Percentiles rank a stretch among this genome's conserved stretches.
These are phyloP conservation scores for Nomada ferruginata DNA, from an alignment of 2,888 invertebrate genomes.

Conservation along the genomic window DNA sequence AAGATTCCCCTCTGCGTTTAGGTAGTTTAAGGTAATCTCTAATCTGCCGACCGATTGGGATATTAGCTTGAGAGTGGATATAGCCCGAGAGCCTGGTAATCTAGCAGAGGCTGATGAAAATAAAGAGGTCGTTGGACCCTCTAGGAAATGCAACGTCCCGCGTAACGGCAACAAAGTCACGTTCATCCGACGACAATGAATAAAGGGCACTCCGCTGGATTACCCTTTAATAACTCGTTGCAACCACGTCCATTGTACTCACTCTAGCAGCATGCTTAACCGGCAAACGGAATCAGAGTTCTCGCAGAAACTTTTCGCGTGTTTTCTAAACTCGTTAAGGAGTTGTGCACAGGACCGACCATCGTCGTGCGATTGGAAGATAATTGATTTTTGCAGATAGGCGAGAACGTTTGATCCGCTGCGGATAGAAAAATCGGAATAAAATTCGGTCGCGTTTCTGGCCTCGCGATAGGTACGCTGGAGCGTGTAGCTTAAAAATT, in stretches of 20 bases:
- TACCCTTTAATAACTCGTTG: conserved; percentile 59
- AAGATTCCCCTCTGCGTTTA: too few species aligned
- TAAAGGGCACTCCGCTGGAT: conserved; percentile 56
- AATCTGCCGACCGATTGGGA: conserved; percentile 49
- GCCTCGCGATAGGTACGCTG: too few species aligned
- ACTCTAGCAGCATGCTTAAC: neutral
- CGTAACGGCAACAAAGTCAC: conserved; percentile 55
- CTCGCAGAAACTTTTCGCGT: conserved; percentile 14
- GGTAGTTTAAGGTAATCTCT: conserved; percentile 21
- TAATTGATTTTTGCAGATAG: too few species aligned
- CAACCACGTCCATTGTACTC: conserved; percentile 37
- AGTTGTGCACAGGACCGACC: neutral
- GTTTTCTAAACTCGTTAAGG: conserved; percentile 4
- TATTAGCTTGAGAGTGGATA: conserved; percentile 55
- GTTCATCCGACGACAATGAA: conserved; percentile 55
- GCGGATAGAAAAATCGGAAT: too few species aligned
- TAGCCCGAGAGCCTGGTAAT: conserved; percentile 44
- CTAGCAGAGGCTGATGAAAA: conserved; percentile 58
- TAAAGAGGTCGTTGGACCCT: conserved; percentile 57
- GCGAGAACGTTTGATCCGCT: too few species aligned
- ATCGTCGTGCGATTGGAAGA: too few species aligned
- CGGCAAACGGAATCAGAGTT: conserved; percentile 21
- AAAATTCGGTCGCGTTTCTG: too few species aligned
- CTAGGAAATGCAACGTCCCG: conserved; percentile 56
- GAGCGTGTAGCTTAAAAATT: conserved; percentile 4